Conservation (phyloP, 2,113 vertebrate species). For the Felis catus region DNA sequence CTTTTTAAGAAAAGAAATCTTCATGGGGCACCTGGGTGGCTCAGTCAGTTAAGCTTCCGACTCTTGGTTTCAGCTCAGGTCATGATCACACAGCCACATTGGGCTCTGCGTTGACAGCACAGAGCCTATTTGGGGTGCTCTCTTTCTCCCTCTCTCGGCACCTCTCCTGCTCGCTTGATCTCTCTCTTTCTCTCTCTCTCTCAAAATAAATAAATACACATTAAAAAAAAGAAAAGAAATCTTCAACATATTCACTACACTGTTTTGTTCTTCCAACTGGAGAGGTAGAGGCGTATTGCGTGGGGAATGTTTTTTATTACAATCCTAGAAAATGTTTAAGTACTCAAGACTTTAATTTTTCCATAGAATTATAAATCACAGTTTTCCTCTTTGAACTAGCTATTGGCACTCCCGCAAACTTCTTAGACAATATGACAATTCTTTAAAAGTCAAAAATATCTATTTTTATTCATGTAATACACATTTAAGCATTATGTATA, state of each 20-base stretch:
- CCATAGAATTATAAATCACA: slow-evolving; percentile 40
- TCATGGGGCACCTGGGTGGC: no score
- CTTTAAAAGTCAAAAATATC: slow-evolving; percentile 54
- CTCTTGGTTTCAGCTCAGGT: no score
- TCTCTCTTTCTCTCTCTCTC: no score
- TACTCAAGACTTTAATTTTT: slow-evolving; percentile 56
- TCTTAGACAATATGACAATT: slow-evolving; percentile 38
- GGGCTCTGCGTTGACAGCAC: no score
- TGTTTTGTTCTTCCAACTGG: not conserved
- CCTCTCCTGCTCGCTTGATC: no score
- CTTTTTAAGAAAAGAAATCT: not conserved
- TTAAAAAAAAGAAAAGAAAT: not conserved
- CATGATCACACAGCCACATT: no score
- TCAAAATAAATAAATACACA: no score
- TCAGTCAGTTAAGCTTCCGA: no score
- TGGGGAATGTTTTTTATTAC: not conserved
- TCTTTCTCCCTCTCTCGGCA: no score
- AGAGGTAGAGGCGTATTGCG: not conserved
- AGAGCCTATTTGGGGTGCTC: no score
- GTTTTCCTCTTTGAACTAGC: slow-evolving; percentile 46
- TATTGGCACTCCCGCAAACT: slow-evolving; percentile 35
- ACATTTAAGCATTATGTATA: slow-evolving; percentile 60
- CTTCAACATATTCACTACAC: not conserved
- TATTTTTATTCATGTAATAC: slow-evolving; percentile 62
- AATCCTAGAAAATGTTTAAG: not conserved